A percentile compares a stretch with the other conserved stretches of the same genome.
Conservation (phyloP, 2,888 invertebrate genomes). For the Microplitis manilae region DNA sequence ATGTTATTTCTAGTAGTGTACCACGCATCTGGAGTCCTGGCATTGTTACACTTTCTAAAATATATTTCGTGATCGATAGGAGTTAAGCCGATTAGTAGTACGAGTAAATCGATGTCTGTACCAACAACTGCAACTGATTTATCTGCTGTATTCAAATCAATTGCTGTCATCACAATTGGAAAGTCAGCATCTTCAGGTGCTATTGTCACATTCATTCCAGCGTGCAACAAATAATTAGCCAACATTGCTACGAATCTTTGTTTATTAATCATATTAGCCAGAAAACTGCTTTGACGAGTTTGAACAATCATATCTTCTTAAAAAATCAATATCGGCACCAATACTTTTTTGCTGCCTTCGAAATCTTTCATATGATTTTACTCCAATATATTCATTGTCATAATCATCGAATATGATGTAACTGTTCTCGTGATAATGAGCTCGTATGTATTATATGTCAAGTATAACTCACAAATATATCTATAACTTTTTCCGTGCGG, state of each 20-base stretch:
- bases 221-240: neutral
- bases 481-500: neutral
- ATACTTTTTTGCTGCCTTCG: conserved; percentile 15
- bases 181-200: neutral
- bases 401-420: conserved; percentile 44
- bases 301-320: neutral
- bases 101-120: neutral
- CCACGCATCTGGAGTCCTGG: neutral
- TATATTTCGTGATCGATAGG: neutral
- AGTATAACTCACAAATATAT: conserved; percentile 1
- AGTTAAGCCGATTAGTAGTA: neutral
- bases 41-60: neutral
- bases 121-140: conserved; percentile 2
- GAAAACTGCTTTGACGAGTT: neutral
- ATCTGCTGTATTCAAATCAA: neutral
- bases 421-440: conserved; percentile 16
- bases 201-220: neutral
- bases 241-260: neutral
- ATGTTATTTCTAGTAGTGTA: neutral
- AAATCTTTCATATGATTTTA: conserved; percentile 35
- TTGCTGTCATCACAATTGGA: conserved; percentile 12
- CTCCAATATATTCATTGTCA: conserved; percentile 14
- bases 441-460: conserved; percentile 9
- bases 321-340: conserved; percentile 32
- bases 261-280: neutral